Evolutionary conservation across 2,797 vertebrate genomes (phyloP).

Genomic region (Spinus pinus): DNA sequence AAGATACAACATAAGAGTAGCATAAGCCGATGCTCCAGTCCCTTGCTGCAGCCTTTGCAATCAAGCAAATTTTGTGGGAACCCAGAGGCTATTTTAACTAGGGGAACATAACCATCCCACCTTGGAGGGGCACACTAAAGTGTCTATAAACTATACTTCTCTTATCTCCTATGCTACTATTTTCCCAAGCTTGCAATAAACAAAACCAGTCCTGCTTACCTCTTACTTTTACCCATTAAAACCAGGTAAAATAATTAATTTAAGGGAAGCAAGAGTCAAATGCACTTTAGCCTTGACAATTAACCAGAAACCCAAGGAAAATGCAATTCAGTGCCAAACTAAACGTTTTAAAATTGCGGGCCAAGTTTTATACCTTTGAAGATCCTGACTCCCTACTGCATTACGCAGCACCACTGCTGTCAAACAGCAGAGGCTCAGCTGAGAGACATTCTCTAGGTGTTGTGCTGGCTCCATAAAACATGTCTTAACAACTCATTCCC

Average conservation of each 20-base stretch:
- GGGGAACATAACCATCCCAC: neutral
- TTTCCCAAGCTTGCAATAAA: neutral
- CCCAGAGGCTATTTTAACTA: neutral
- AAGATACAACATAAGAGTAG: too few species aligned
- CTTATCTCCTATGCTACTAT: neutral
- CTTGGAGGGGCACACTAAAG: rapidly evolving
- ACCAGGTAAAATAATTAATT: neutral
- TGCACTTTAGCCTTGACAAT: neutral
- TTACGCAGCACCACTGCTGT: neutral
- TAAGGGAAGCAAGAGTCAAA: neutral
- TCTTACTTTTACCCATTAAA: neutral
- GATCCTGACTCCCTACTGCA: neutral
- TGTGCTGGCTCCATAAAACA: neutral
- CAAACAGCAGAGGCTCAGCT: neutral
- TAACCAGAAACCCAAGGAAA: neutral
- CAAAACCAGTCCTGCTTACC: neutral
- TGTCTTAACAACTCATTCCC: neutral
- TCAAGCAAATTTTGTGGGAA: neutral
- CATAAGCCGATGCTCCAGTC: neutral
- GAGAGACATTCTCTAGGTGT: neutral
- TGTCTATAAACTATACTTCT: neutral
- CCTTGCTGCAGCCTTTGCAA: neutral
- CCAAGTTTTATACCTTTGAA: neutral
- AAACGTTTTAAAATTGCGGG: neutral
- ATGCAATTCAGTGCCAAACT: neutral